Percentiles rank a stretch among this genome's conserved stretches.
Conservation (phyloP, 2,113 vertebrate genomes). For the Brachionichthys hirsutus region DNA sequence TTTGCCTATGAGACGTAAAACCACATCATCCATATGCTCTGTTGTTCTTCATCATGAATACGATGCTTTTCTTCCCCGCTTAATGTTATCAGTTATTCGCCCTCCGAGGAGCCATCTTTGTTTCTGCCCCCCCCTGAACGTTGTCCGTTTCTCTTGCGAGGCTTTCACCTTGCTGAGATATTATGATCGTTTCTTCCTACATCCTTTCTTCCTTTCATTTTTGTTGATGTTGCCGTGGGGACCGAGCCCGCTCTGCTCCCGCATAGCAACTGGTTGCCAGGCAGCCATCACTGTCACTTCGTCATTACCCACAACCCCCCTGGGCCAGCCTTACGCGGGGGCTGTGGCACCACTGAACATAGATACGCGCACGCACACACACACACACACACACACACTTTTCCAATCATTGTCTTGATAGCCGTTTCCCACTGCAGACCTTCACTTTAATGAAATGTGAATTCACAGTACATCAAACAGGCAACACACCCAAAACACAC, state of each 20-base stretch:
- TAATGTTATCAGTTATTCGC: no score
- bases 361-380: constrained; percentile 25
- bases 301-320: constrained; percentile 73
- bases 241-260: constrained; percentile 60
- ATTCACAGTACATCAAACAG: constrained; percentile 56
- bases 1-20: no score
- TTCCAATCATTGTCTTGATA: constrained; percentile 59
- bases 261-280: constrained; percentile 74
- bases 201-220: constrained; percentile 60
- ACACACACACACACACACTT: constrained; percentile 16
- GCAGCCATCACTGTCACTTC: constrained; percentile 76
- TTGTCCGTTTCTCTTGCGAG: constrained; percentile 19
- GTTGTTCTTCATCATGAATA: no score
- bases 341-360: constrained; percentile 56
- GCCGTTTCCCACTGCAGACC: constrained; percentile 58
- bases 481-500: constrained; percentile 37
- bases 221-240: constrained; percentile 68
- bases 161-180: constrained; percentile 54
- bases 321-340: constrained; percentile 54
- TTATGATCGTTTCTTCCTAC: constrained; percentile 19
- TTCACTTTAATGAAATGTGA: constrained; percentile 67
- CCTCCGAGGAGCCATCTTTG: not conserved
- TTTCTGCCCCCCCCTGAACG: constrained; percentile 18
- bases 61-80: no score
- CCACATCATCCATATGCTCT: no score